A percentile compares a stretch with the other conserved stretches of the same genome.
These are phyloP conservation scores for Diachrysia chrysitis DNA, from an alignment of 2,888 invertebrate species.

Conservation along the genomic window DNA sequence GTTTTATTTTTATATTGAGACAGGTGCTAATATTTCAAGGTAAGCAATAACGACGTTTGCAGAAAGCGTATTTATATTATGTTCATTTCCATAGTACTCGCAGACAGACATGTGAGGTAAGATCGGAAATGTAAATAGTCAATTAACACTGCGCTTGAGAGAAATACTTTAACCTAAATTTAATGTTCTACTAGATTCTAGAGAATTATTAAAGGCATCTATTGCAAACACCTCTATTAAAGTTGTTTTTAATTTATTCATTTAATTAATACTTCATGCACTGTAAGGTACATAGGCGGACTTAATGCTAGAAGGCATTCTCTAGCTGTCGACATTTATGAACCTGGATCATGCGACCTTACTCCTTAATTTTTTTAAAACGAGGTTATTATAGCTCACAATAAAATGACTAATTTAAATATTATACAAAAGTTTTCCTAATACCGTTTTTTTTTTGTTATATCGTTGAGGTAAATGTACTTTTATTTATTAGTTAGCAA, in stretches of 20 bases:
- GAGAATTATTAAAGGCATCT: no score
- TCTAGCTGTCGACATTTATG: no score
- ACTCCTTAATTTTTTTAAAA: no score
- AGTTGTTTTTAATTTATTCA: no score
- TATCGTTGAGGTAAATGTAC: not conserved
- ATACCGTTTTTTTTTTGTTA: not conserved
- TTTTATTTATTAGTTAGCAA: not conserved
- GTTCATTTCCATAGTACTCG: not conserved
- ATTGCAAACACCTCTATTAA: no score
- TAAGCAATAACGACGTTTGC: not conserved
- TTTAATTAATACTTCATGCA: no score
- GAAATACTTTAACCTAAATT: no score
- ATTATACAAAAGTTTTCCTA: not conserved
- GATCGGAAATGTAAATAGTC: not conserved
- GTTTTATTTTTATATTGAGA: not conserved
- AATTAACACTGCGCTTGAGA: not conserved
- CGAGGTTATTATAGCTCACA: no score
- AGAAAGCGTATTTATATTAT: not conserved
- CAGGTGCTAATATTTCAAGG: conserved; percentile 1
- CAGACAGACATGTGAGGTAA: not conserved
- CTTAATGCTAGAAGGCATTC: no score
- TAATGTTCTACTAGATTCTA: no score
- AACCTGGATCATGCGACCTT: no score
- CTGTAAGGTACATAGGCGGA: no score
- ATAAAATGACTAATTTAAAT: not conserved